Evolutionary conservation across 2,888 invertebrate species (phyloP).

Genomic region (Lomographa bimaculata): DNA sequence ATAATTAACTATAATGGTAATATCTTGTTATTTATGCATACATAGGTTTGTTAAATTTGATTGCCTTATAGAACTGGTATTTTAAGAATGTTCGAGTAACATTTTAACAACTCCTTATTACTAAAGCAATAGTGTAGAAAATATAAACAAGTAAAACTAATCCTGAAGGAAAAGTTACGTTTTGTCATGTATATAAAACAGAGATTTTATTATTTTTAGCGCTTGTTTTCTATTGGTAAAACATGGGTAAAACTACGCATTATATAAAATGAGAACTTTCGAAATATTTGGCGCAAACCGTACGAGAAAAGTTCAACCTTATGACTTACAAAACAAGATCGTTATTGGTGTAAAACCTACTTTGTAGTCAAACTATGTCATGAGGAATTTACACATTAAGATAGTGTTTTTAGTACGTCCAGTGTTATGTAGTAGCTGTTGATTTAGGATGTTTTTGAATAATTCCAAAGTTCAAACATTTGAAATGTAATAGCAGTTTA

Average conservation of each 20-base stretch:
- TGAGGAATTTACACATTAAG: constrained; percentile 1
- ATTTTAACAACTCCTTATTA: no score
- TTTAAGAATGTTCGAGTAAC: no score
- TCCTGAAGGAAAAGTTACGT: constrained; percentile 1
- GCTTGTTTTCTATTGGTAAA: constrained; percentile 12
- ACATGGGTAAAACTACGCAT: background rate
- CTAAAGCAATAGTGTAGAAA: background rate
- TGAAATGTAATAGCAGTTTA: background rate
- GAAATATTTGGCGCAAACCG: background rate
- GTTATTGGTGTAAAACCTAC: no score
- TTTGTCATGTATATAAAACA: constrained; percentile 6
- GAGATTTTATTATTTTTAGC: constrained; percentile 10
- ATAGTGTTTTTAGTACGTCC: background rate
- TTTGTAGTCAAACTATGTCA: background rate
- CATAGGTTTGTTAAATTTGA: no score
- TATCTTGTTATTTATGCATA: no score
- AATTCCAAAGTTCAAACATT: background rate
- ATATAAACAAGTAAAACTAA: constrained; percentile 6
- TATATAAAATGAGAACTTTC: constrained; percentile 3
- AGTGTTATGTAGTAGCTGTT: constrained; percentile 5
- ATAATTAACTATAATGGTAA: no score
- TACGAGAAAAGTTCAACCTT: background rate
- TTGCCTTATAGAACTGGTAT: no score
- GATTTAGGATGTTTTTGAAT: constrained; percentile 5
- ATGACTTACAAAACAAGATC: background rate